Evolutionary conservation across 1,140 invertebrate species (phyloP).

Genomic region (Leptopilina clavipes): DNA sequence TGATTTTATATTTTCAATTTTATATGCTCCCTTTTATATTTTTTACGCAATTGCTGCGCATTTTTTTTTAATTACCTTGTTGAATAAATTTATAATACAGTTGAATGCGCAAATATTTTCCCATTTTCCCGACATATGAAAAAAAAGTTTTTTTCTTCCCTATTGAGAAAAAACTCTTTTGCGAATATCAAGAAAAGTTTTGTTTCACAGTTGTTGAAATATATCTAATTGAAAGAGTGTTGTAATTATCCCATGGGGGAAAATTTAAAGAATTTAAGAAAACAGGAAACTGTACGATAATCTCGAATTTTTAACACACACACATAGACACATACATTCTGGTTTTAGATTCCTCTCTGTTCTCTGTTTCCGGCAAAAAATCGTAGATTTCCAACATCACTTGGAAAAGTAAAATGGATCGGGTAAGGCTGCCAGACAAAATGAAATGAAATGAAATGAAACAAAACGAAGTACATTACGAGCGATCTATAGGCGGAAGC

Average conservation of each 20-base stretch:
- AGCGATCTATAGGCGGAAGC: conserved; percentile 47
- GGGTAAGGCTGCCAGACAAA: conserved; percentile 29
- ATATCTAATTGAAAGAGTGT: not conserved
- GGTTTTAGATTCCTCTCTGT: not conserved
- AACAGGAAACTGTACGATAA: not conserved
- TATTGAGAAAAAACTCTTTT: no score
- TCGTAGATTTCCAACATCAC: conserved; percentile 27
- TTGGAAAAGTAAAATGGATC: conserved; percentile 27
- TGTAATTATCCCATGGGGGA: not conserved
- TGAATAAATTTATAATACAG: no score
- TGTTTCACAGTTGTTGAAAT: no score
- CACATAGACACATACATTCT: no score
- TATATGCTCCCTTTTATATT: no score
- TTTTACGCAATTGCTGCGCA: no score
- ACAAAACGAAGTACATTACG: conserved; percentile 37
- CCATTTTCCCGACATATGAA: no score
- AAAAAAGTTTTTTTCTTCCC: no score
- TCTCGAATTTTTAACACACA: not conserved
- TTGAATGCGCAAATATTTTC: no score
- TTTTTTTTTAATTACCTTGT: no score
- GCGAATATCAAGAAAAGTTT: no score
- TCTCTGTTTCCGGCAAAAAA: conserved; percentile 3
- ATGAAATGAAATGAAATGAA: conserved; percentile 33
- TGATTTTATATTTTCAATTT: no score
- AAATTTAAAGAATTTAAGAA: not conserved